Evolutionary conservation across 2,113 vertebrate species (phyloP).

Genomic region (Chloropsis hardwickii): DNA sequence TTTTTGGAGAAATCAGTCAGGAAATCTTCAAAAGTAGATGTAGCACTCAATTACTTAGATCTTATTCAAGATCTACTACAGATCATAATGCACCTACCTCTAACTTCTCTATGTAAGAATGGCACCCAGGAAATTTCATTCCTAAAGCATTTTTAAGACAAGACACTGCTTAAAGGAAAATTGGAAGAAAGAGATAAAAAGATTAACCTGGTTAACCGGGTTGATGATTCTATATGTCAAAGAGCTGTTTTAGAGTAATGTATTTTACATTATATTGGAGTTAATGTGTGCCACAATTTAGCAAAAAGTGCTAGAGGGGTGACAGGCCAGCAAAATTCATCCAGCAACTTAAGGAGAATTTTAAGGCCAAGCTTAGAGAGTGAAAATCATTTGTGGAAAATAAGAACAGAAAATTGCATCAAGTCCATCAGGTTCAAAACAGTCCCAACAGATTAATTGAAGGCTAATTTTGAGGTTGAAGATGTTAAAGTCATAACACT

Average conservation of each 20-base stretch:
- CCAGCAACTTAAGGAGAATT: background rate
- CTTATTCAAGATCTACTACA: background rate
- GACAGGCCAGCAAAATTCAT: background rate
- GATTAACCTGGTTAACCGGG: background rate
- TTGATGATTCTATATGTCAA: background rate
- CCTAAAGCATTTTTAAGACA: background rate
- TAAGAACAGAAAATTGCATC: background rate
- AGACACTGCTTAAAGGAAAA: background rate
- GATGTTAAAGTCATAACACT: background rate
- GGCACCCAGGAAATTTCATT: background rate
- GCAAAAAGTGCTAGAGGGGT: background rate
- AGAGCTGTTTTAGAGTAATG: background rate
- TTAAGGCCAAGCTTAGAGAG: background rate
- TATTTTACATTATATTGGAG: background rate
- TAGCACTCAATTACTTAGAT: background rate
- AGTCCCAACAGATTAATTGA: background rate
- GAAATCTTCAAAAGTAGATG: background rate
- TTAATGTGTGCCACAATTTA: background rate
- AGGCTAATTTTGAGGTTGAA: background rate
- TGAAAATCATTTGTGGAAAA: background rate
- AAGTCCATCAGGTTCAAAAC: background rate
- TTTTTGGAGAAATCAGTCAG: background rate
- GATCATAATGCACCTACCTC: background rate
- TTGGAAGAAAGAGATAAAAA: background rate
- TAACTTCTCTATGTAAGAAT: background rate